phyloP scores from a whole-genome alignment of 2,797 vertebrate species.

The Epinephelus awoara region DNA sequence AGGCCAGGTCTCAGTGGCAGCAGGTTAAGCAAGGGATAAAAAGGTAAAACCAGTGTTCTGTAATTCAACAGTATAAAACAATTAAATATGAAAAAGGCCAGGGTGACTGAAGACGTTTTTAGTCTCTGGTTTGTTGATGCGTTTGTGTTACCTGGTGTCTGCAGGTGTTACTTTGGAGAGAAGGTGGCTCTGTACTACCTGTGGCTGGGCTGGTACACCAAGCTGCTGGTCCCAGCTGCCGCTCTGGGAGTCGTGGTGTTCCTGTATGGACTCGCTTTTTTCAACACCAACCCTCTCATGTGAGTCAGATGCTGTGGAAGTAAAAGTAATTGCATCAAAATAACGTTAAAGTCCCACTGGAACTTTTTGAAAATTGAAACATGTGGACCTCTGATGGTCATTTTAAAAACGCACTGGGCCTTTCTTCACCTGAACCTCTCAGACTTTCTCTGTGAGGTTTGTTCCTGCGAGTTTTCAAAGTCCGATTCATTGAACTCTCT shows the following conservation, averaged over 20 bases:
- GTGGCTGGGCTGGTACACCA: slow-evolving; percentile 96
- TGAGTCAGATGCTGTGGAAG: slow-evolving; percentile 73
- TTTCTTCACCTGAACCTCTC: background rate
- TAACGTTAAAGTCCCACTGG: too few relatives aligned
- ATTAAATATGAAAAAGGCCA: too few relatives aligned
- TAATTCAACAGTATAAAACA: too few relatives aligned
- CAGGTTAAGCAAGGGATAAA: too few relatives aligned
- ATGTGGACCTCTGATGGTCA: too few relatives aligned
- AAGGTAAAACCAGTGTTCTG: too few relatives aligned
- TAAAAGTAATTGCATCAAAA: background rate
- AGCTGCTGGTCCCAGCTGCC: slow-evolving; percentile 87
- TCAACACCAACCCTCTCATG: slow-evolving; percentile 91
- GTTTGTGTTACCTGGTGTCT: background rate
- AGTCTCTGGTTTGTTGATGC: background rate
- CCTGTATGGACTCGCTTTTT: slow-evolving; percentile 88
- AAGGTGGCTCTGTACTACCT: slow-evolving; percentile 95
- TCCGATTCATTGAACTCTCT: background rate
- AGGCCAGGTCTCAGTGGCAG: too few relatives aligned
- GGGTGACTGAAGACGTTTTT: background rate
- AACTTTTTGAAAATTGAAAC: background rate
- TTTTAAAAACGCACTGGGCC: background rate
- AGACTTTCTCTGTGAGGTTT: background rate
- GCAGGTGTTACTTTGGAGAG: slow-evolving; percentile 93
- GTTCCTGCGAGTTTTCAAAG: background rate
- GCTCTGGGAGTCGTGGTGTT: slow-evolving; percentile 83